Percentiles rank a stretch among this genome's conserved stretches.
These are phyloP conservation scores for Paralvinella palmiformis DNA, from an alignment of 1,140 invertebrate species.

Conservation along the genomic window DNA sequence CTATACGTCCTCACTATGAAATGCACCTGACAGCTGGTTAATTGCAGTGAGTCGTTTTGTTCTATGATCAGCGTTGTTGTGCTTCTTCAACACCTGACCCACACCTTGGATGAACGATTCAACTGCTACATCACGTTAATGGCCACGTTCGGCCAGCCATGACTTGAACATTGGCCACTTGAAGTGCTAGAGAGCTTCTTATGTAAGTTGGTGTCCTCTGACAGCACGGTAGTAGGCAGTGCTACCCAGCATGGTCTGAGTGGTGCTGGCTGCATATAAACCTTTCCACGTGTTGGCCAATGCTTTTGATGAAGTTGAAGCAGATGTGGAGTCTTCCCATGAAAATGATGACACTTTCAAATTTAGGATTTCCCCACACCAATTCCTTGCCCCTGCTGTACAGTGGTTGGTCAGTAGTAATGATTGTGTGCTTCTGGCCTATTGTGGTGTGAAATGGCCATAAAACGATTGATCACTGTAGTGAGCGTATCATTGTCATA, in stretches of 20 bases:
- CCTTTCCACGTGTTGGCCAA: conserved; percentile 21
- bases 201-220: neutral
- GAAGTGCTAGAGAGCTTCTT: neutral
- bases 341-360: conserved; percentile 14
- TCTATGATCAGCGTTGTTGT: too few species aligned
- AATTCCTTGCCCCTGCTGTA: conserved; percentile 7
- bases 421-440: conserved; percentile 14
- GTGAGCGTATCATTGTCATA: neutral
- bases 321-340: conserved; percentile 17
- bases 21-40: too few species aligned
- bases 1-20: too few species aligned
- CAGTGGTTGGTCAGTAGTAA: conserved; percentile 17
- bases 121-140: neutral
- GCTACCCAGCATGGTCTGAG: conserved; percentile 13
- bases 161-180: neutral
- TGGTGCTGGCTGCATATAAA: conserved; percentile 12
- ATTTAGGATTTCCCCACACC: conserved; percentile 11
- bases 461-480: neutral
- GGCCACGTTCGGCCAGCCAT: neutral
- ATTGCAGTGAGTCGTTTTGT: too few species aligned
- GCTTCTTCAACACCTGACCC: too few species aligned
- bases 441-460: conserved; percentile 9
- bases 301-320: conserved; percentile 20
- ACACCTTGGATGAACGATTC: too few species aligned
- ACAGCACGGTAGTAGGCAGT: conserved; percentile 16